Percentiles rank a stretch among this genome's conserved stretches.
phyloP scores from a whole-genome alignment of 2,113 vertebrate species.

The Scolopax mira region DNA sequence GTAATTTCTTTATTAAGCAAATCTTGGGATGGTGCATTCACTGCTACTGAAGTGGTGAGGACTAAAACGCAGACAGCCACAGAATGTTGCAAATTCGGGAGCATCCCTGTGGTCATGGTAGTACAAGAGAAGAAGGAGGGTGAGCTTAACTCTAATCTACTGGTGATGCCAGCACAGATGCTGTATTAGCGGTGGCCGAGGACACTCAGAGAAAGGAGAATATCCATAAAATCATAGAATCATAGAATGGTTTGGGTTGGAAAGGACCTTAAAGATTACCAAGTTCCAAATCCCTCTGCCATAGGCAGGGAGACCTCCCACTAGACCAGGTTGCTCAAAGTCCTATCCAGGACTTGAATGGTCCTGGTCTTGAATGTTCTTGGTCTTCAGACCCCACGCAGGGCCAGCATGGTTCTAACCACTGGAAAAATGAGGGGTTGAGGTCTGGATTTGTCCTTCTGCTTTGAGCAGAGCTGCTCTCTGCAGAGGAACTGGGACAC shows the following conservation, averaged over 20 bases:
- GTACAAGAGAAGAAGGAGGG: background rate
- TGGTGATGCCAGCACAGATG: background rate
- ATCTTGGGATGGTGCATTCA: background rate
- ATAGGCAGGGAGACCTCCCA: no score
- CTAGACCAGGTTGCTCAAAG: no score
- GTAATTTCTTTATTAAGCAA: background rate
- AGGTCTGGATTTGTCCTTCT: background rate
- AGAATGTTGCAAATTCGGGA: background rate
- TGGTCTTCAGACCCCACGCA: background rate
- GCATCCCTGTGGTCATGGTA: background rate
- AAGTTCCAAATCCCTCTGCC: no score
- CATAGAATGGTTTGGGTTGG: no score
- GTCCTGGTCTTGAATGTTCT: no score
- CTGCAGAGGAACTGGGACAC: background rate
- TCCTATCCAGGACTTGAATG: no score
- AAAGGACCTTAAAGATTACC: no score
- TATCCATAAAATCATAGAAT: no score
- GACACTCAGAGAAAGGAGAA: background rate
- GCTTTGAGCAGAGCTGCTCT: background rate
- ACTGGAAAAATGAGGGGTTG: background rate
- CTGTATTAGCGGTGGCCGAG: fast-evolving
- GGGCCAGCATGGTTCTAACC: background rate
- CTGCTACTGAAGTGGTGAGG: background rate
- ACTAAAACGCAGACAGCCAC: background rate
- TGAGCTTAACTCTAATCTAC: background rate